Conservation (phyloP, 2,797 vertebrate genomes). For the Myotis myotis region DNA sequence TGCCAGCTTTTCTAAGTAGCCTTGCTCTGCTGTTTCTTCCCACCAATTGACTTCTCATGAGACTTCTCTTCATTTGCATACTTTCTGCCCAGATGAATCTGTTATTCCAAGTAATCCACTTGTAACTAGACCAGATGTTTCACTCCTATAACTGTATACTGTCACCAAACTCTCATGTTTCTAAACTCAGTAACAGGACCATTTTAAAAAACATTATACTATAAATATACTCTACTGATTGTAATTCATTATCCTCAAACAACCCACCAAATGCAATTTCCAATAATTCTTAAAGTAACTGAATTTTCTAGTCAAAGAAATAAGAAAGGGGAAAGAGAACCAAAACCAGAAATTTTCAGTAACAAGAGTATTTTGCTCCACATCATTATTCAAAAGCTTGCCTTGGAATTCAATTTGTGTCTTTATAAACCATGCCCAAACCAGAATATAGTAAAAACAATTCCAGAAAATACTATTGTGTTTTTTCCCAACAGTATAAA, state of each 20-base stretch:
- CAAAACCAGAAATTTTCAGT: not conserved
- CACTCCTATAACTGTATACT: not conserved
- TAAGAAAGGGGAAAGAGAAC: not conserved
- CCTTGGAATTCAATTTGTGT: not conserved
- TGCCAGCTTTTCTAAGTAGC: not conserved
- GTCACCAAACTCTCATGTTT: not conserved
- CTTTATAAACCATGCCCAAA: constrained; percentile 22
- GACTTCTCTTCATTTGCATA: not conserved
- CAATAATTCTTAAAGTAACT: not conserved
- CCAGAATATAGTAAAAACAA: constrained; percentile 4
- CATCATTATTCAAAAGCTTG: constrained; percentile 31
- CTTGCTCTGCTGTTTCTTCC: not conserved
- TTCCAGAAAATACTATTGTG: not conserved
- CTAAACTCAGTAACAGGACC: constrained; percentile 2
- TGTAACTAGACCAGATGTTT: constrained; percentile 21
- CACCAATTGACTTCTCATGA: constrained; percentile 24
- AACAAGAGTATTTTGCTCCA: constrained; percentile 10
- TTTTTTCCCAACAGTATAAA: not conserved
- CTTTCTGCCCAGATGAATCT: constrained; percentile 48
- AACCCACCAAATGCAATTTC: not conserved
- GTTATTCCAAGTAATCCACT: constrained; percentile 18
- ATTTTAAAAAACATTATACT: not conserved
- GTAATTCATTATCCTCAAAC: not conserved
- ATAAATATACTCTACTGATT: not conserved
- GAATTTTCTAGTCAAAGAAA: not conserved